Evolutionary conservation across 2,113 vertebrate genomes (phyloP), one percentile per base, ranked within the genome.

Genomic region (Pangasianodon hypophthalmus): DNA sequence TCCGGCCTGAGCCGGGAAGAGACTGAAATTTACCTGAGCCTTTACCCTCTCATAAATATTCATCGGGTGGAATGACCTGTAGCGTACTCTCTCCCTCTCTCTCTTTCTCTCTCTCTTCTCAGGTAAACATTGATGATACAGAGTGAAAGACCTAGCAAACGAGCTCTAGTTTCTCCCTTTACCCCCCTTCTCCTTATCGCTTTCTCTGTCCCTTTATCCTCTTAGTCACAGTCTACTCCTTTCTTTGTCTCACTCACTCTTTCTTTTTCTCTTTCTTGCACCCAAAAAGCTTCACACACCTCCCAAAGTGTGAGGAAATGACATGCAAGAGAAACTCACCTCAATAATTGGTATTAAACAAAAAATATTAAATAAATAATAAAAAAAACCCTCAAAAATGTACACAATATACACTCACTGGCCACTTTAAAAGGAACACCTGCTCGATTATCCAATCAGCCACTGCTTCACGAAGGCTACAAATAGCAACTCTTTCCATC

Each of bases 41-140:
- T 48, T 32, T 79, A 16, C 1, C 21, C 50, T n/a, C 90, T 82
- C 73, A 48, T 87, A 46, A 79, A 87, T 87, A 87, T 79, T 87
- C 86, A 82, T 50, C 6, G 37, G 85, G 77, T 69, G 46, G 46
- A 16, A 26, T 13, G 73, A 77, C 44, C 73, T 77, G 71, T 7
- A 75, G 71, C 7, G 6, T 10, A 8, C 32, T 9, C 67, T 29
- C 52, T 13, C 52, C 1, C 75, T n/a, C 48, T n/a, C n/a, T 6
- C n/a, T n/a, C 52, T 18, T n/a, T 54, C 32, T 46, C 82, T 0
- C 52, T 60, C 32, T 29, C 32, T 50, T 92, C 89, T 81, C 88
- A 90, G 91, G 93, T 94, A 91, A 90, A 88, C 41, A 91, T 69
- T 91, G 56, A 79, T 88, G 67, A 37, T 71, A 16, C 13, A 37